Conservation (phyloP, 1,140 invertebrate species). For the Meloidogyne exigua region DNA sequence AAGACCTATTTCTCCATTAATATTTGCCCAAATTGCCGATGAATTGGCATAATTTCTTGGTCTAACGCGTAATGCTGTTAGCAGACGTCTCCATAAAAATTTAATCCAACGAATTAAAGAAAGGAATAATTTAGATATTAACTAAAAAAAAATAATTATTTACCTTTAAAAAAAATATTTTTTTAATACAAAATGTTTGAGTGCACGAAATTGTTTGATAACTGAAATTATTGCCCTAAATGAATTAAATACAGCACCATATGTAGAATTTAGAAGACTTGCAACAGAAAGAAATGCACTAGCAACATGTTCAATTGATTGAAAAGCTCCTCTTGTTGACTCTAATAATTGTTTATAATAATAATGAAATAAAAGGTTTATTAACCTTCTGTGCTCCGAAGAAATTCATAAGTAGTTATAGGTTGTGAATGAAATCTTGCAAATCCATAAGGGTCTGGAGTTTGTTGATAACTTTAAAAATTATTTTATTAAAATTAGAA, state of each 20-base stretch:
- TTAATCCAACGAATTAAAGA: slow-evolving; percentile 42
- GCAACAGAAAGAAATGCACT: slow-evolving; percentile 85
- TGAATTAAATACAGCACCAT: slow-evolving; percentile 87
- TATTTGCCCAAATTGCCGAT: slow-evolving; percentile 46
- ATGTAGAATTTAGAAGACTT: slow-evolving; percentile 93
- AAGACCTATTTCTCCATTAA: slow-evolving; percentile 10
- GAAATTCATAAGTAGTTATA: neutral
- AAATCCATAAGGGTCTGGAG: neutral
- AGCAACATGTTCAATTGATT: slow-evolving; percentile 87
- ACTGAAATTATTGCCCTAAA: slow-evolving; percentile 90
- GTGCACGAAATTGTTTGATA: slow-evolving; percentile 83
- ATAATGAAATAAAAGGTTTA: slow-evolving; percentile 62
- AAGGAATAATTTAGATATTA: slow-evolving; percentile 41
- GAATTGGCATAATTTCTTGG: slow-evolving; percentile 53
- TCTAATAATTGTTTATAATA: slow-evolving; percentile 72
- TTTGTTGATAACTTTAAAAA: slow-evolving; percentile 1
- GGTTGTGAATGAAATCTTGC: neutral
- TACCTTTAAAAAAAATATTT: slow-evolving; percentile 68
- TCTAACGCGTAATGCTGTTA: slow-evolving; percentile 48
- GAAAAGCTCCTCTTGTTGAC: slow-evolving; percentile 83
- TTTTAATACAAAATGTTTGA: slow-evolving; percentile 76
- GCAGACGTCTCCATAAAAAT: slow-evolving; percentile 48
- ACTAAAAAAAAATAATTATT: slow-evolving; percentile 67
- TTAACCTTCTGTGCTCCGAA: neutral
- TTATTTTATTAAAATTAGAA: neutral